Conservation (phyloP, 2,888 invertebrate species). For the Eurytoma adleriae region DNA sequence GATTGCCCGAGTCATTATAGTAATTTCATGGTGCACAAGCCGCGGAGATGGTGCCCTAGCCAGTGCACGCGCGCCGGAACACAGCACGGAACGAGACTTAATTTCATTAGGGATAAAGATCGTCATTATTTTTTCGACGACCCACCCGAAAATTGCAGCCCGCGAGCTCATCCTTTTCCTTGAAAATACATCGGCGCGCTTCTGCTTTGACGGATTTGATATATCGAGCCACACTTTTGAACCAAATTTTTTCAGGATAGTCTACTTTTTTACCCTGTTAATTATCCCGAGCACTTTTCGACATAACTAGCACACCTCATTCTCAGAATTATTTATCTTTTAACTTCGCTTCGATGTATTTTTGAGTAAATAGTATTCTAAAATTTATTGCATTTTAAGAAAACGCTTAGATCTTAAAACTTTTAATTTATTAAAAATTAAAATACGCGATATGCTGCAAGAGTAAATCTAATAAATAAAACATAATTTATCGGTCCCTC, state of each 20-base stretch:
- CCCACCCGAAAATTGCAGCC: constrained; percentile 64
- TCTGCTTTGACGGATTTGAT: constrained; percentile 48
- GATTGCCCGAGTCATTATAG: constrained; percentile 71
- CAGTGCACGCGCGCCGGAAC: constrained; percentile 62
- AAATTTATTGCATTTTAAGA: too few relatives aligned
- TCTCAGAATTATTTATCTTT: constrained; percentile 17
- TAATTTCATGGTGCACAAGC: constrained; percentile 71
- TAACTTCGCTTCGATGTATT: too few relatives aligned
- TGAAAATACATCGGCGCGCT: constrained; percentile 27
- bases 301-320: neutral
- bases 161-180: constrained; percentile 58
- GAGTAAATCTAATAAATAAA: too few relatives aligned
- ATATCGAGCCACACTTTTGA: constrained; percentile 22
- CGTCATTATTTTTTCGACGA: constrained; percentile 72
- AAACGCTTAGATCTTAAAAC: too few relatives aligned
- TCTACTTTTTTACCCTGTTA: constrained; percentile 6
- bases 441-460: too few relatives aligned
- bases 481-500: too few relatives aligned
- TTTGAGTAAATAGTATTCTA: too few relatives aligned
- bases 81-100: constrained; percentile 67
- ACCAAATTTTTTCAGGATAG: constrained; percentile 3
- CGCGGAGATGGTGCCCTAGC: neutral
- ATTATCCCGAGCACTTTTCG: constrained; percentile 16
- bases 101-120: constrained; percentile 76
- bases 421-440: too few relatives aligned